Evolutionary conservation across 2,888 invertebrate species (phyloP).

Genomic region (Liodrosophila aerea): DNA sequence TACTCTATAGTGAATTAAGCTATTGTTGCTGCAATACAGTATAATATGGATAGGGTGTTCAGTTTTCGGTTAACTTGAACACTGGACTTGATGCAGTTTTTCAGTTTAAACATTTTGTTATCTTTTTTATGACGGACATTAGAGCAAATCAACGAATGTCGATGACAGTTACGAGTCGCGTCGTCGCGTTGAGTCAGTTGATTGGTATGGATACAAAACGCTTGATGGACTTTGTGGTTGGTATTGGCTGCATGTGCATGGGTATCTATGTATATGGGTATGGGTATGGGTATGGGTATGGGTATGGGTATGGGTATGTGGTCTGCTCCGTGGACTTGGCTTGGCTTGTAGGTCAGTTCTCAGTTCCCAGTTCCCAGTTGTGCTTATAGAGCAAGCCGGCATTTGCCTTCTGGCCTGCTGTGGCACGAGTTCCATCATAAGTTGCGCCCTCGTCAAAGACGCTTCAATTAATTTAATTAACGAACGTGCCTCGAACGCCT

Average conservation of each 20-base stretch:
- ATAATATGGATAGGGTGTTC: slow-evolving; percentile 30
- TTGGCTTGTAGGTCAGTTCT: slow-evolving; percentile 47
- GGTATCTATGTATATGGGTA: too few relatives aligned
- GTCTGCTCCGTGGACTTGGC: slow-evolving; percentile 17
- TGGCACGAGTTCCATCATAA: slow-evolving; percentile 13
- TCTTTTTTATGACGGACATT: slow-evolving; percentile 37
- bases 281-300: too few relatives aligned
- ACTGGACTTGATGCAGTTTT: neutral
- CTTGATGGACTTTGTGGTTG: slow-evolving; percentile 17
- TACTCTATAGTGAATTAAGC: too few relatives aligned
- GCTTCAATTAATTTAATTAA: slow-evolving; percentile 63
- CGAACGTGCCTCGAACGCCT: slow-evolving; percentile 57
- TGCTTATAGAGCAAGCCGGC: too few relatives aligned
- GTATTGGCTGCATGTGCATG: slow-evolving; percentile 20
- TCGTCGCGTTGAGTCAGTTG: slow-evolving; percentile 17
- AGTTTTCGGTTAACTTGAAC: neutral
- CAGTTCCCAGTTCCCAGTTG: too few relatives aligned
- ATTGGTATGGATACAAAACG: slow-evolving; percentile 24
- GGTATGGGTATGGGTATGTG: too few relatives aligned
- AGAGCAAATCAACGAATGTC: slow-evolving; percentile 42
- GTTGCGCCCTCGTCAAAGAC: slow-evolving; percentile 33
- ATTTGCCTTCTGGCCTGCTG: slow-evolving; percentile 22
- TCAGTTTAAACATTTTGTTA: slow-evolving; percentile 12
- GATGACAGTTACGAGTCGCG: slow-evolving; percentile 39
- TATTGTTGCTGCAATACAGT: too few relatives aligned